phyloP scores from a whole-genome alignment of 2,888 invertebrate species.

The Chymomyza amoena region DNA sequence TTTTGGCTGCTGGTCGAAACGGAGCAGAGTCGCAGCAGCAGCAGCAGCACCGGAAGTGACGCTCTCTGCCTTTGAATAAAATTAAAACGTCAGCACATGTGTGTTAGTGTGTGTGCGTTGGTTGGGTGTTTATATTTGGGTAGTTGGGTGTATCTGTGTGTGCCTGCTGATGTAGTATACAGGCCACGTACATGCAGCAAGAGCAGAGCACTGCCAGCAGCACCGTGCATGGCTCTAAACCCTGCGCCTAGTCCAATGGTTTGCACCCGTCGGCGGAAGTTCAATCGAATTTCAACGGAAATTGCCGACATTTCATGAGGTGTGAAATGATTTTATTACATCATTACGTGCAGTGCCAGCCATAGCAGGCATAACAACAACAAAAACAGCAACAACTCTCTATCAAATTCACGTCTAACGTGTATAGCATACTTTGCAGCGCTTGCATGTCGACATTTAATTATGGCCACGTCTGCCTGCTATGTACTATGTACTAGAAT shows the following conservation, averaged over 20 bases:
- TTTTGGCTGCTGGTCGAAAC: constrained; percentile 20
- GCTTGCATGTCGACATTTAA: constrained; percentile 73
- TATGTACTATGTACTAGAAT: not conserved
- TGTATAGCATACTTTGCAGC: constrained; percentile 39
- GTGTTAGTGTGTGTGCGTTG: constrained; percentile 18
- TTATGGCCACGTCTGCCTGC: constrained; percentile 61
- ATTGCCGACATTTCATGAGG: constrained; percentile 77
- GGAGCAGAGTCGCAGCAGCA: not conserved
- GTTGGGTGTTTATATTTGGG: constrained; percentile 6
- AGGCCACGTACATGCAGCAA: constrained; percentile 68
- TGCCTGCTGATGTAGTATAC: constrained; percentile 41
- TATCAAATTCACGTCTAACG: not conserved
- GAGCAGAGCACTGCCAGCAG: constrained; percentile 2
- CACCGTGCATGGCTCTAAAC: not conserved
- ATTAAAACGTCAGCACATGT: constrained; percentile 68
- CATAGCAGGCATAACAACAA: not conserved
- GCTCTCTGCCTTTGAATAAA: constrained; percentile 54
- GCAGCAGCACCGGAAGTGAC: not conserved
- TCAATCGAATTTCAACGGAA: constrained; percentile 73
- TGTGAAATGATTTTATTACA: constrained; percentile 77
- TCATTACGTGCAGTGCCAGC: constrained; percentile 65
- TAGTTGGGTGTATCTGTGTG: constrained; percentile 13
- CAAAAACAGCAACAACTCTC: not conserved
- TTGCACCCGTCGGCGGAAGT: constrained; percentile 56
- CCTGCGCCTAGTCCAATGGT: constrained; percentile 8